Base-by-base conservation (phyloP, 2,113 vertebrate genomes). In the Larimichthys crocea region DNA sequence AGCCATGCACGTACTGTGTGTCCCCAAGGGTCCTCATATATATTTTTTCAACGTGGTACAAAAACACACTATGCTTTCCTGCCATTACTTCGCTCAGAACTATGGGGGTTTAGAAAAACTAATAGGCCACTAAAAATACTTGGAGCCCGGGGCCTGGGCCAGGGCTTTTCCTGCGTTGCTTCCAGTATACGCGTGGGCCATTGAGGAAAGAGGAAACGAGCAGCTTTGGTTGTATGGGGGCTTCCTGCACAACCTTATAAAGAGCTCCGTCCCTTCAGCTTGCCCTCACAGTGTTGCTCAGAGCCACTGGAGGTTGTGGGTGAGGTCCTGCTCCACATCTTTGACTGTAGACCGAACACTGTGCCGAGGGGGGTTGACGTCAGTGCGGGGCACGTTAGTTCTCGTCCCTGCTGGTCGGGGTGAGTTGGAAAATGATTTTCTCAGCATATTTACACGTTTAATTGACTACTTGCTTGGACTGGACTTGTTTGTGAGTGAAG, bases 361-460 rank as follows among this genome's bases (percentile, higher is more conserved):
- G 49, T 86, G 80, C 31, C 82, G 20, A 78, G 74, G 68, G 68
- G 86, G 62, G 80, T 89, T 92, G 87, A 91, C 86, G 66, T 83
- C 89, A 69, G 44, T 2, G 63, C 20, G 59, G 91, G 53, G 79
- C 49, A 72, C 79, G n/a, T 22, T 57, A 79, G 68, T 88, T 95
- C 93, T 95, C 95, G 95, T 96, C 95, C 95, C 95, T 95, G 95
- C 95, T 95, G 95, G 95, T 94, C 95, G 92, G 95, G 95, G 95
- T 96, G 64, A 95, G 95, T 94, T 52, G 29, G 9, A 61, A 31
- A 31, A 49, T 16, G 1, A 20, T 71, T 61, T 66, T 66, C 1
- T 65, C 0, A 42, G 4, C 19, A 1, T 64, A 22, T 71, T 55
- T 14, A 3, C 42, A 8, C 62, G 24, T 49, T 60, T 0, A 60